Percentiles rank a stretch among this genome's conserved stretches.
Evolutionary conservation across 2,113 vertebrate genomes (phyloP).

Genomic region (Hoplias malabaricus): DNA sequence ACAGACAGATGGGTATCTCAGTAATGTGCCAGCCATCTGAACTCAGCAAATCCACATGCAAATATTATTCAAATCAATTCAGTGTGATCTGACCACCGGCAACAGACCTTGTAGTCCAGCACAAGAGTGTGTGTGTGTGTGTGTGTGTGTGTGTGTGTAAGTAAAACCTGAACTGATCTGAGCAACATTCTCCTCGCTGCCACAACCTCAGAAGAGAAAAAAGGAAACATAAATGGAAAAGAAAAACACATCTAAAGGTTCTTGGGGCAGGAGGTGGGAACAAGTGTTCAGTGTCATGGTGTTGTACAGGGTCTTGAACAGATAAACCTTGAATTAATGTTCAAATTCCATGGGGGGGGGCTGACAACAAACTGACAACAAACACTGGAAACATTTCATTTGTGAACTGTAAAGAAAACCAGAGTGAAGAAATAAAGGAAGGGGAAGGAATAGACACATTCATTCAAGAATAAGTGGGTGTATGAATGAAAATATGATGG

Average conservation of each 20-base stretch:
- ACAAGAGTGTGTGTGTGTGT: not conserved
- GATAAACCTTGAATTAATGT: not conserved
- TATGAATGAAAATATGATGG: constrained; percentile 59
- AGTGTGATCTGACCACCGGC: constrained; percentile 49
- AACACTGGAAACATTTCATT: not conserved
- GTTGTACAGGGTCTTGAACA: not conserved
- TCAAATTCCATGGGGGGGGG: not conserved
- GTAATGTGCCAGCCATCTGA: constrained; percentile 53
- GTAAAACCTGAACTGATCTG: constrained; percentile 9
- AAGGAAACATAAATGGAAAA: not conserved
- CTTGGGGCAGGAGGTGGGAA: not conserved
- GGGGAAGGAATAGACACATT: constrained; percentile 44
- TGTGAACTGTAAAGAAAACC: not conserved
- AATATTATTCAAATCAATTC: constrained; percentile 65
- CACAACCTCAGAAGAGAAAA: not conserved
- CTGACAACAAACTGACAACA: not conserved
- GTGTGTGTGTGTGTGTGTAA: not conserved
- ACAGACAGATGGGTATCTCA: constrained; percentile 56
- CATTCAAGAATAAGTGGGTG: constrained; percentile 37
- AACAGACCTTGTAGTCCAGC: constrained; percentile 54
- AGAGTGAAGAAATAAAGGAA: not conserved
- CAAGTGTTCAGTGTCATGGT: too few species aligned
- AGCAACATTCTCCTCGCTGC: constrained; percentile 1
- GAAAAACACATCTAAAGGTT: not conserved
- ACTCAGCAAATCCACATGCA: constrained; percentile 54